phyloP scores from a whole-genome alignment of 2,113 vertebrate genomes.

The Mobula hypostoma region DNA sequence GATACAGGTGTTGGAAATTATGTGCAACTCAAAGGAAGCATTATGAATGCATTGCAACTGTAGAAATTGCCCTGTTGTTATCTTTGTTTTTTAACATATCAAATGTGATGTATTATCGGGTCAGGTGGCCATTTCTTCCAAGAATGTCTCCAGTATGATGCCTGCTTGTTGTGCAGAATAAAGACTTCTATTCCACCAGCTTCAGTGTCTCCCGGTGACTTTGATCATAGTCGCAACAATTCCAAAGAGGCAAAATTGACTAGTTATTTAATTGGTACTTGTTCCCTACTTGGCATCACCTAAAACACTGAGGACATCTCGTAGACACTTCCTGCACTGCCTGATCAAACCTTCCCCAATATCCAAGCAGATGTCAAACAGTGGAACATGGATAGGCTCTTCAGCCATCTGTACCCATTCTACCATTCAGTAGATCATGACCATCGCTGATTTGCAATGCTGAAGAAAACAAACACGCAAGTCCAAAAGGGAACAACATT shows the following conservation, averaged over 20 bases:
- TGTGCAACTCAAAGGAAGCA: too few species aligned
- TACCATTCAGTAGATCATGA: background rate
- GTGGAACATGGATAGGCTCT: background rate
- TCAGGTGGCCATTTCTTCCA: too few species aligned
- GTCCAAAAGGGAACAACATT: background rate
- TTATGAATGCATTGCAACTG: too few species aligned
- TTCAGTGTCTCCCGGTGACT: too few species aligned
- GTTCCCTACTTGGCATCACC: background rate
- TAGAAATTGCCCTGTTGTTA: too few species aligned
- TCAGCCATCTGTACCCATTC: background rate
- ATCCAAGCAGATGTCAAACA: background rate
- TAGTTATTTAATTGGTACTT: background rate
- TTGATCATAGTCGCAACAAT: too few species aligned
- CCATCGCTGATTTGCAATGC: background rate
- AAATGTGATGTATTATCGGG: too few species aligned
- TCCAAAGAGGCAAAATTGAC: background rate
- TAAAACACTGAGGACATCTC: background rate
- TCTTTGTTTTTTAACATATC: too few species aligned
- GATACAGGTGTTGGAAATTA: too few species aligned
- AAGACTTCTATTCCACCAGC: too few species aligned
- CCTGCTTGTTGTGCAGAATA: too few species aligned
- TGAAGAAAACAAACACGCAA: background rate
- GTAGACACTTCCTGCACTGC: background rate
- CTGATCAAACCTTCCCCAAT: background rate
- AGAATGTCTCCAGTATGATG: too few species aligned